Percentiles rank a stretch among this genome's conserved stretches.
These are phyloP conservation scores for Drosophila burlai DNA, from an alignment of 1,140 invertebrate species.

Conservation along the genomic window DNA sequence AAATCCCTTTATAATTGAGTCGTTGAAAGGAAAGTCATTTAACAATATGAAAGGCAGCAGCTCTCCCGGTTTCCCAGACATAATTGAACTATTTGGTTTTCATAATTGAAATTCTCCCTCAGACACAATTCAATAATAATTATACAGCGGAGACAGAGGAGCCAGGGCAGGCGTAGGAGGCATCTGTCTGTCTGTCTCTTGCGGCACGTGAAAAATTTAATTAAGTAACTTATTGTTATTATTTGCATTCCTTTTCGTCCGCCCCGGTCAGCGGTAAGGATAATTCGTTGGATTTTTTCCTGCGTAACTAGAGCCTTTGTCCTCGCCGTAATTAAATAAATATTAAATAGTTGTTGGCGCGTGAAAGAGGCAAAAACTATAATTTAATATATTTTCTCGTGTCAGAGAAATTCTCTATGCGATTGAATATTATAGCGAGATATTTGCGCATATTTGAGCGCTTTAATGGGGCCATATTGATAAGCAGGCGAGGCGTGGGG, in stretches of 20 bases:
- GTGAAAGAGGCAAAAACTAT: constrained; percentile 45
- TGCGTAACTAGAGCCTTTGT: constrained; percentile 33
- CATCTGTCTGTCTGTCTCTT: constrained; percentile 23
- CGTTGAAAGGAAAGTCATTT: constrained; percentile 49
- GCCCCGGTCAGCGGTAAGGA: constrained; percentile 30
- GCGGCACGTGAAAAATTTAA: constrained; percentile 77
- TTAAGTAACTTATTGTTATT: constrained; percentile 83
- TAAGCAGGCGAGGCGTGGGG: constrained; percentile 46
- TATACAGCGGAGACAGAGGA: constrained; percentile 35
- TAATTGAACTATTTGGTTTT: constrained; percentile 82
- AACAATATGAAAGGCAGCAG: constrained; percentile 52
- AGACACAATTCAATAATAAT: constrained; percentile 83
- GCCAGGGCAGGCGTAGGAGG: neutral
- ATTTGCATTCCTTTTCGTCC: constrained; percentile 73
- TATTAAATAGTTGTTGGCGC: constrained; percentile 48
- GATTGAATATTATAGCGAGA: constrained; percentile 42
- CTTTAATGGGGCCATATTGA: constrained; percentile 66
- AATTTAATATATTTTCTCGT: constrained; percentile 19
- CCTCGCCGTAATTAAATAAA: constrained; percentile 48
- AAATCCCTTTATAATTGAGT: constrained; percentile 79
- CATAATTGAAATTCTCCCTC: constrained; percentile 75
- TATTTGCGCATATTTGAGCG: constrained; percentile 51
- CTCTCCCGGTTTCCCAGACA: constrained; percentile 20
- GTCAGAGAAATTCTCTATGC: neutral
- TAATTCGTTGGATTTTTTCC: constrained; percentile 55